Percentiles rank a stretch among this genome's conserved stretches.
Evolutionary conservation across 2,113 vertebrate species (phyloP).

Genomic region (Motacilla tschutschensis): DNA sequence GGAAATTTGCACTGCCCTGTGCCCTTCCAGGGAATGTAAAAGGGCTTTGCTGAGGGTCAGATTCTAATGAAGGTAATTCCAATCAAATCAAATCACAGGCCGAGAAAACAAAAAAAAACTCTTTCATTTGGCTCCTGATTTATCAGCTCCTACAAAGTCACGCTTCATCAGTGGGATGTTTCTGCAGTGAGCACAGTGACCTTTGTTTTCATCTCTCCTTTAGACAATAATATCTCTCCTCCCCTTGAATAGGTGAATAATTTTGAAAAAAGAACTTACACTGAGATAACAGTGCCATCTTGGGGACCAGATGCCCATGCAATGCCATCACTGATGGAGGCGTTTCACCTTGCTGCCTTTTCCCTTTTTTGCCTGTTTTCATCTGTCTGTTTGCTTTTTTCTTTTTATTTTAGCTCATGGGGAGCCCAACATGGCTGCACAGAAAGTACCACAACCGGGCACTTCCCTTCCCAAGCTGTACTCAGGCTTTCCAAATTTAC

Average conservation of each 20-base stretch:
- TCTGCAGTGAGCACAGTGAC: background rate
- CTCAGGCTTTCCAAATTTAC: background rate
- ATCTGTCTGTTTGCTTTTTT: background rate
- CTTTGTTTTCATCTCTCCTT: background rate
- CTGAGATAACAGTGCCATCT: background rate
- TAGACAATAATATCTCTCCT: background rate
- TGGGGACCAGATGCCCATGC: background rate
- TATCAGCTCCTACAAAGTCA: background rate
- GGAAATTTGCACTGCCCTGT: background rate
- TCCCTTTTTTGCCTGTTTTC: background rate
- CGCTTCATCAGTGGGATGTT: background rate
- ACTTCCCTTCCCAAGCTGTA: background rate
- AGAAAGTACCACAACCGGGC: background rate
- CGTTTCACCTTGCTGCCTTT: background rate
- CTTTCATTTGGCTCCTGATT: background rate
- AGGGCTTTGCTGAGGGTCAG: background rate
- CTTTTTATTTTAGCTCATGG: background rate
- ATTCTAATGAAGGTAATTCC: background rate
- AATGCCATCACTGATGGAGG: background rate
- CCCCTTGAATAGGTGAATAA: background rate
- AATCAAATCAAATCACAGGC: conserved; percentile 2
- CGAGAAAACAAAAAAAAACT: background rate
- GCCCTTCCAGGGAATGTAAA: background rate
- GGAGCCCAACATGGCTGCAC: background rate
- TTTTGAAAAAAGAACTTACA: background rate